Evolutionary conservation across 2,888 invertebrate species (phyloP).

Genomic region (Megalurothrips usitatus): DNA sequence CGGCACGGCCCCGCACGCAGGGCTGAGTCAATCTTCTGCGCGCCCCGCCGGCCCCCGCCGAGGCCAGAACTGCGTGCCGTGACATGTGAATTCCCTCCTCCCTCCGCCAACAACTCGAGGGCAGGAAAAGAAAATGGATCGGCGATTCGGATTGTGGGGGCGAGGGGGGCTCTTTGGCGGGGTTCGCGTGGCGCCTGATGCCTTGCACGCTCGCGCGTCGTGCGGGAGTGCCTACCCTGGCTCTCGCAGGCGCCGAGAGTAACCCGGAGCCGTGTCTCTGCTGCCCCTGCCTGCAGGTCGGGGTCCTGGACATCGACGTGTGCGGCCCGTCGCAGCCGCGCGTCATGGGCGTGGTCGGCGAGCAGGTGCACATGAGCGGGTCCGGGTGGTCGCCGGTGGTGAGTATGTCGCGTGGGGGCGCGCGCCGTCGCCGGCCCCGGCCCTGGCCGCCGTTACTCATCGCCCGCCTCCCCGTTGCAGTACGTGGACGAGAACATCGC

Average conservation of each 20-base stretch:
- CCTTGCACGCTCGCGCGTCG: no score
- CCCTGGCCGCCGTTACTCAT: no score
- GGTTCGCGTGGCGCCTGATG: no score
- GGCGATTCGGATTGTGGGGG: no score
- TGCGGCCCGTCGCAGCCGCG: constrained; percentile 98
- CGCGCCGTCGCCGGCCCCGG: not conserved
- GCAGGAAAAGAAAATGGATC: no score
- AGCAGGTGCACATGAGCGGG: constrained; percentile 92
- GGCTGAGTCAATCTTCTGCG: no score
- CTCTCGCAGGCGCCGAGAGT: no score
- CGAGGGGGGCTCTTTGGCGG: no score
- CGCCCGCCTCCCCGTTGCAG: constrained; percentile 48
- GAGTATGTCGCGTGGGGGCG: no score
- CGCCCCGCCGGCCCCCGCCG: no score
- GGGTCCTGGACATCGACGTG: constrained; percentile 93
- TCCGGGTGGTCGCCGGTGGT: constrained; percentile 97
- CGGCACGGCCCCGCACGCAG: not conserved
- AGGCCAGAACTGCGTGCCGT: not conserved
- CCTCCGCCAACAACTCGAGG: not conserved
- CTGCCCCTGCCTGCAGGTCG: constrained; percentile 59
- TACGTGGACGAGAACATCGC: constrained; percentile 91
- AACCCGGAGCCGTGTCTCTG: not conserved
- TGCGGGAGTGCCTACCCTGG: no score
- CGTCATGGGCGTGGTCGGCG: constrained; percentile 84
- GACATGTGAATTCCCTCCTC: not conserved